phyloP scores from a whole-genome alignment of 1,140 invertebrate genomes.

The Harlomillsia oculata region DNA sequence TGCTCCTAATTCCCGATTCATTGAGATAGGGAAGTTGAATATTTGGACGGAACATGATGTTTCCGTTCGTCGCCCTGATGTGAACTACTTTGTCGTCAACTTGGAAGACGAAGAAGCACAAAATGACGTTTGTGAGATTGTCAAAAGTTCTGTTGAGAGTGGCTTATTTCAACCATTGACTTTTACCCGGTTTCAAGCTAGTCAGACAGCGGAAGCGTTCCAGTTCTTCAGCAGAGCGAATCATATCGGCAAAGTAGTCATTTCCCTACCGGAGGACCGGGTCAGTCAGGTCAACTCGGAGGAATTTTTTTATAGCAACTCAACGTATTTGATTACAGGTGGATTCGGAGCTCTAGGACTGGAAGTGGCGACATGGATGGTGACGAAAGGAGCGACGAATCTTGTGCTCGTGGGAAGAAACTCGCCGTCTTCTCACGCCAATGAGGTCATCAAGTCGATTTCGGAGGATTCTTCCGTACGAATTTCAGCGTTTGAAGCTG shows the following conservation, averaged over 20 bases:
- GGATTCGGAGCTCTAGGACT: slow-evolving; percentile 22
- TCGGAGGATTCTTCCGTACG: background rate
- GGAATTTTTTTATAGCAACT: background rate
- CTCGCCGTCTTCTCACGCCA: background rate
- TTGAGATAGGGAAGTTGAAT: slow-evolving; percentile 24
- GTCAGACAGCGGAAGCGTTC: background rate
- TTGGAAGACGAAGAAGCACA: background rate
- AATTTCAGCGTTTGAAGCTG: background rate
- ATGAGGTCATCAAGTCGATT: background rate
- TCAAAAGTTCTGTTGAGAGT: too few species aligned
- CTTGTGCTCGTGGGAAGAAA: slow-evolving; percentile 7
- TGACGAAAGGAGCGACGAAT: slow-evolving; percentile 8
- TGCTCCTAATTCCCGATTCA: slow-evolving; percentile 5
- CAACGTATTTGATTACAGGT: slow-evolving; percentile 23
- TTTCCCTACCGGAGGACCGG: too few species aligned
- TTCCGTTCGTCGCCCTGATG: background rate
- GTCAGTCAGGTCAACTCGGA: background rate
- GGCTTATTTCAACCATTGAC: background rate
- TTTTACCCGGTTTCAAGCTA: background rate
- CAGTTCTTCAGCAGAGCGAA: slow-evolving; percentile 2
- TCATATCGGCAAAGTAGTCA: too few species aligned
- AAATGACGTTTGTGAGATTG: too few species aligned
- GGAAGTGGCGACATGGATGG: slow-evolving; percentile 21
- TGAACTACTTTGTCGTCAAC: slow-evolving; percentile 3
- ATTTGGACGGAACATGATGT: slow-evolving; percentile 21